Base-by-base conservation (phyloP, 1,140 invertebrate species). In the Cyphomyrmex costatus region DNA sequence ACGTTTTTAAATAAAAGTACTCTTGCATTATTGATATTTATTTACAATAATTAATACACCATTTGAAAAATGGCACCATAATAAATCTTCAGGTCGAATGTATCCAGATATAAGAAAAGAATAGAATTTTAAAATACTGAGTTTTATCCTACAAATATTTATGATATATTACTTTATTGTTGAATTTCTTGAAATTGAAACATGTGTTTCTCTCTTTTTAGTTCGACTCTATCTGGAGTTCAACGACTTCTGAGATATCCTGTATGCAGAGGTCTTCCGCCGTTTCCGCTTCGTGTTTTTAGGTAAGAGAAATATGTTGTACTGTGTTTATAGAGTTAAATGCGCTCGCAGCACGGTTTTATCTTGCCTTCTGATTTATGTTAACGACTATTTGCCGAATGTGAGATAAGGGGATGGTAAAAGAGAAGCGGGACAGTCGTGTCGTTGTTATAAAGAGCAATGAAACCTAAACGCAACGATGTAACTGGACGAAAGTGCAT, bases 331-430 rank as follows among this genome's bases (percentile, higher is more conserved):
- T 80, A 83, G 79, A 83, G 79, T 83, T 46, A 74, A 74, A 83
- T 83, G 53, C 79, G 51, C 33, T 58, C 21, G 51, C 53, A 33
- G 53, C 78, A 68, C 46, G 16, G 53, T 36, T 83, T 83, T 83
- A 83, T 83, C 79, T 83, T 46, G 68, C 68, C 53, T 83, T 73
- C 53, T 83, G 79, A 83, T 83, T 83, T 83, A 83, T 83, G 79
- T 61, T 83, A 83, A 83, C 79, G 79, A 83, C 79, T 83, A 83
- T 83, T 83, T 83, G 56, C 79, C 79, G 79, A 83, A 83, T 83
- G 79, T 74, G 27, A 61, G 79, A 83, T 83, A 83, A 83, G 79
- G 58, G 12, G 79, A 49, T 61, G 68, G 68, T 83, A 73, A 83
- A 60, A 71, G 78, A 56, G 61, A 24, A 68, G 42, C 66, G 68